Conservation (phyloP, 2,888 invertebrate species). For the Acholoe squamosa region DNA sequence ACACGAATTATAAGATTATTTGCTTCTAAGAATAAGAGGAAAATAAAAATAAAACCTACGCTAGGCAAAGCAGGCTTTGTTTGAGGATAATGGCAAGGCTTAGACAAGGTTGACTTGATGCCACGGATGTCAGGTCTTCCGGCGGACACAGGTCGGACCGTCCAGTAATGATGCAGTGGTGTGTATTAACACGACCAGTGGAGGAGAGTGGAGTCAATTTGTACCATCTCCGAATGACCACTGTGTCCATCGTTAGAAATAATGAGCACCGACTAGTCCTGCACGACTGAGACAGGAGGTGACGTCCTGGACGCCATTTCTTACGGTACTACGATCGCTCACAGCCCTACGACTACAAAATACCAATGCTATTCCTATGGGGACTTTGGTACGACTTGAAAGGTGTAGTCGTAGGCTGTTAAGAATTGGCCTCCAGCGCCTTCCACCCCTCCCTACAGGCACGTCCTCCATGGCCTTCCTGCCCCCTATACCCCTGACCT, state of each 20-base stretch:
- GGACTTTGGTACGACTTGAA: too few relatives aligned
- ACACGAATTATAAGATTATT: too few relatives aligned
- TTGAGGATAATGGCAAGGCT: too few relatives aligned
- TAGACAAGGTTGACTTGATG: too few relatives aligned
- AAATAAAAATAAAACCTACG: too few relatives aligned
- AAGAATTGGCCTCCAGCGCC: too few relatives aligned
- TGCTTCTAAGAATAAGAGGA: too few relatives aligned
- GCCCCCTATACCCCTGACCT: not conserved
- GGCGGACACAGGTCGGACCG: not conserved
- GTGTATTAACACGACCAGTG: not conserved
- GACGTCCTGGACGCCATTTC: not conserved
- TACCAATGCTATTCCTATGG: too few relatives aligned
- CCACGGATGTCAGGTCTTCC: not conserved
- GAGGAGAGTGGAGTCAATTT: not conserved
- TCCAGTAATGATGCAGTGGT: not conserved
- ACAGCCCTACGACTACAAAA: too few relatives aligned
- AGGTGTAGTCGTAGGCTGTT: too few relatives aligned
- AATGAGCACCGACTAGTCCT: not conserved
- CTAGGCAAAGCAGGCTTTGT: too few relatives aligned
- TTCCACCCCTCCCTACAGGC: not conserved
- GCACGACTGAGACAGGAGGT: not conserved
- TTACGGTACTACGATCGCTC: too few relatives aligned
- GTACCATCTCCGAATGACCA: not conserved
- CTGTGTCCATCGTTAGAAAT: not conserved
- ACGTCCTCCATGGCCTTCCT: not conserved